These are phyloP conservation scores for Philhelius pedissequus DNA, from an alignment of 2,888 invertebrate genomes.

Conservation along the genomic window DNA sequence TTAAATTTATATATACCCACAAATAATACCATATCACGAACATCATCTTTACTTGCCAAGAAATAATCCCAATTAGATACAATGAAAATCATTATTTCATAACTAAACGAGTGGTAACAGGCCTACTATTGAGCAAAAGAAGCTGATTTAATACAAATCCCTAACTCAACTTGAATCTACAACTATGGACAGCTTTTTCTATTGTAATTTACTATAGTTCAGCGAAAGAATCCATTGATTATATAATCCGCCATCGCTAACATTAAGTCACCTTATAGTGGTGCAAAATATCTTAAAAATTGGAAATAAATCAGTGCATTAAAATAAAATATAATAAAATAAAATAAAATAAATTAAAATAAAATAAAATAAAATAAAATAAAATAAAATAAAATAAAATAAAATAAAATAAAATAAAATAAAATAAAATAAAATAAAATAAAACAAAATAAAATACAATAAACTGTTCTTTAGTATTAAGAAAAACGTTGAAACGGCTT, in stretches of 20 bases:
- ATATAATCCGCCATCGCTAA: constrained; percentile 15
- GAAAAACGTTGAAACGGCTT: too few relatives aligned
- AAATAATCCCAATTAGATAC: constrained; percentile 15
- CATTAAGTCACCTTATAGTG: neutral
- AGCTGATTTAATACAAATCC: neutral
- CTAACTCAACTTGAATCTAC: neutral
- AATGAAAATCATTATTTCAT: constrained; percentile 15
- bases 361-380: too few relatives aligned
- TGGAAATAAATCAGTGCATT: neutral
- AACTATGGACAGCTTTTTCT: neutral
- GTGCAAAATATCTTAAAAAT: neutral
- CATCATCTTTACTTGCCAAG: neutral
- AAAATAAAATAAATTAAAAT: too few relatives aligned
- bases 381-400: too few relatives aligned
- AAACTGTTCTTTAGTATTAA: too few relatives aligned
- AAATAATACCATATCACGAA: neutral
- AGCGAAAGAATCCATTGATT: constrained; percentile 17
- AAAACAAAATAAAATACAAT: too few relatives aligned
- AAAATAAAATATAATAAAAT: neutral
- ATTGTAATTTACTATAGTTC: neutral
- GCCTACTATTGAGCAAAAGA: constrained; percentile 10
- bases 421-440: too few relatives aligned
- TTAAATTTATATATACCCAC: neutral
- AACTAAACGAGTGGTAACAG: neutral
- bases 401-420: too few relatives aligned